Evolutionary conservation across 2,888 invertebrate species (phyloP), one percentile per base, ranked within the genome.

Genomic region (Argynnis bischoffii): DNA sequence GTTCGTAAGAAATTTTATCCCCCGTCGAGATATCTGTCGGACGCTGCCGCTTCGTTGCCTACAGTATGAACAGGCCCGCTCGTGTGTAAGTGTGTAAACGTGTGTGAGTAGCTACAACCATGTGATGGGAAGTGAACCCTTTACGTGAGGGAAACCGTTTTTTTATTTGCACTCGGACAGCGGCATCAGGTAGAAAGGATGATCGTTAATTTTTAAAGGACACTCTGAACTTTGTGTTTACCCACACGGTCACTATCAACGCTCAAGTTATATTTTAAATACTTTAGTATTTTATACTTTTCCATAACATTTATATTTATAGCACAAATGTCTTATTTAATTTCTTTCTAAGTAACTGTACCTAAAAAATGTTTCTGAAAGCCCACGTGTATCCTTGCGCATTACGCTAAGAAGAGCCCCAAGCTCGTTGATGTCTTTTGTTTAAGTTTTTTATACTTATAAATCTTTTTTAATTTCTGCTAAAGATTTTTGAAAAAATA

Each of bases 71-170:
- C 76, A 76, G 76, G 76, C 74, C 74, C 76, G 77, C 66, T 72
- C 69, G 72, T 73, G 74, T 80, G 78, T 81, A 78, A 11, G 50
- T 75, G 80, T 77, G 79, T 73, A 76, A 67, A 66, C 55, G 65
- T 72, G 75, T 75, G 74, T 77, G 78, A 76, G 76, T 77, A 81
- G 82, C 86, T 84, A 84, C 86, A 88, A 86, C 85, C 84, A 82
- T 85, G 86, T 86, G 89, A 92, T 93, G 93, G 93, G 94, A 93
- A 93, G 92, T 93, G 89, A 93, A 93, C 93, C 93, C 93, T 93
- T 93, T 92, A 89, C 86, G 89, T 84, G 83, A 88, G 85, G 84
- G 90, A 90, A 89, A 90, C 90, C 85, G 88, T 93, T 93, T 93
- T 61, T 92, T 90, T 93, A 92, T 92, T 90, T 92, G 93, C 90